A percentile compares a stretch with the other conserved stretches of the same genome.
These are phyloP conservation scores for Cololabis saira DNA, from an alignment of 2,113 vertebrate genomes.

Conservation along the genomic window DNA sequence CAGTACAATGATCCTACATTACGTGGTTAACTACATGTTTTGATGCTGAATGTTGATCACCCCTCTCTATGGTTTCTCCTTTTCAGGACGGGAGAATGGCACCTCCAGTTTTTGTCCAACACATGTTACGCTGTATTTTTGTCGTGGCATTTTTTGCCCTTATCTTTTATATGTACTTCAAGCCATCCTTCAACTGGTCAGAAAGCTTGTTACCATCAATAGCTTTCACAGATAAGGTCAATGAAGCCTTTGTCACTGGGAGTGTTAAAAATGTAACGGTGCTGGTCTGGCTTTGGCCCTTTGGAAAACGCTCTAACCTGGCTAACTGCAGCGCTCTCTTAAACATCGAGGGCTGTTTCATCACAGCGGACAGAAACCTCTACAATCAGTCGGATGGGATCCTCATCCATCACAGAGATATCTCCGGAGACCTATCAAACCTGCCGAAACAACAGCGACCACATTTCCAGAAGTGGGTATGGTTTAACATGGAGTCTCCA, in stretches of 20 bases:
- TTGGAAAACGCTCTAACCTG: slow-evolving; percentile 90
- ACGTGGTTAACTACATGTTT: too few species aligned
- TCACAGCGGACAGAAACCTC: slow-evolving; percentile 91
- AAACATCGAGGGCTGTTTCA: slow-evolving; percentile 90
- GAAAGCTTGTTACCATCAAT: slow-evolving; percentile 91
- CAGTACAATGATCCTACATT: too few species aligned
- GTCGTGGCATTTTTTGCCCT: slow-evolving; percentile 93
- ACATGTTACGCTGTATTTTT: slow-evolving; percentile 90
- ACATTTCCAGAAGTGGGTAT: slow-evolving; percentile 94
- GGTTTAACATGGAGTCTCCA: slow-evolving; percentile 97
- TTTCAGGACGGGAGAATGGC: slow-evolving; percentile 92
- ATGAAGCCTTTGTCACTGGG: slow-evolving; percentile 88
- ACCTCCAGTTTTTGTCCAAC: slow-evolving; percentile 91
- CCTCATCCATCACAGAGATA: slow-evolving; percentile 94
- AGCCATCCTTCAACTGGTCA: slow-evolving; percentile 93
- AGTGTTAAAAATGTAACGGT: slow-evolving; percentile 89
- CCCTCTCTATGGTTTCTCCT: slow-evolving; percentile 25
- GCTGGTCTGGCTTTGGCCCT: slow-evolving; percentile 96
- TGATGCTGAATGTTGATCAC: too few species aligned
- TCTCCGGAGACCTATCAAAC: slow-evolving; percentile 91
- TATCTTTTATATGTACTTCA: slow-evolving; percentile 94
- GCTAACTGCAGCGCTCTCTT: slow-evolving; percentile 90
- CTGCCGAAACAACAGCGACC: slow-evolving; percentile 90
- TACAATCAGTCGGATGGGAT: slow-evolving; percentile 93
- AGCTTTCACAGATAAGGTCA: slow-evolving; percentile 85